Percentiles rank a stretch among this genome's conserved stretches.
Evolutionary conservation across 2,113 vertebrate genomes (phyloP).

Genomic region (Eublepharis macularius): DNA sequence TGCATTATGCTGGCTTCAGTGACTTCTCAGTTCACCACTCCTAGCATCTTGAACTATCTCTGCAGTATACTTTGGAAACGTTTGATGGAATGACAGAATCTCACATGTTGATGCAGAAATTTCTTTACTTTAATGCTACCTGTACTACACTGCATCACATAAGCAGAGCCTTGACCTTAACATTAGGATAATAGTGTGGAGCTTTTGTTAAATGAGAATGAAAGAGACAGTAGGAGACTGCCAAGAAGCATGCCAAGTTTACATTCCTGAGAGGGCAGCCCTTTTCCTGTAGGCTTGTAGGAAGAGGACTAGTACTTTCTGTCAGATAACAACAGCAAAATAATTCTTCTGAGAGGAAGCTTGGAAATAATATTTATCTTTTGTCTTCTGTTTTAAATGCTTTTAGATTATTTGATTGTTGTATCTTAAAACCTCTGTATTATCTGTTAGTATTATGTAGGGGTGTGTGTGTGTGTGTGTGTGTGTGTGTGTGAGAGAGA

Average conservation of each 20-base stretch:
- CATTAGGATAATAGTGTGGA: conserved; percentile 47
- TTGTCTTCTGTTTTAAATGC: conserved; percentile 24
- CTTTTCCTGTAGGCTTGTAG: conserved; percentile 43
- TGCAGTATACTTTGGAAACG: conserved; percentile 14
- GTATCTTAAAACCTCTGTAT: conserved; percentile 40
- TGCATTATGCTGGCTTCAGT: too few relatives aligned
- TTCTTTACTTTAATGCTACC: conserved; percentile 45
- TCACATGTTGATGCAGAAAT: conserved; percentile 22
- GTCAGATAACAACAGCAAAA: conserved; percentile 53
- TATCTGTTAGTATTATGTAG: conserved; percentile 36
- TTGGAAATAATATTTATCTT: conserved; percentile 25
- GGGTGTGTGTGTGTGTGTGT: neutral
- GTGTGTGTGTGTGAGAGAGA: neutral
- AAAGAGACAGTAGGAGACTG: conserved; percentile 35
- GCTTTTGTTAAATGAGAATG: conserved; percentile 59
- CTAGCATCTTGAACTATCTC: neutral
- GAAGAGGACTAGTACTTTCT: conserved; percentile 42
- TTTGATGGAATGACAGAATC: conserved; percentile 42
- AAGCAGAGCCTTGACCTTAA: conserved; percentile 67
- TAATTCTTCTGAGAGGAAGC: conserved; percentile 45
- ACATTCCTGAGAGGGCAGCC: conserved; percentile 68
- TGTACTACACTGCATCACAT: conserved; percentile 50
- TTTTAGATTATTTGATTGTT: conserved; percentile 55
- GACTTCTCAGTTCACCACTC: neutral
- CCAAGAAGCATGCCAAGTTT: conserved; percentile 68